Conservation (phyloP, 2,113 vertebrate genomes). For the Brachirus orientalis region DNA sequence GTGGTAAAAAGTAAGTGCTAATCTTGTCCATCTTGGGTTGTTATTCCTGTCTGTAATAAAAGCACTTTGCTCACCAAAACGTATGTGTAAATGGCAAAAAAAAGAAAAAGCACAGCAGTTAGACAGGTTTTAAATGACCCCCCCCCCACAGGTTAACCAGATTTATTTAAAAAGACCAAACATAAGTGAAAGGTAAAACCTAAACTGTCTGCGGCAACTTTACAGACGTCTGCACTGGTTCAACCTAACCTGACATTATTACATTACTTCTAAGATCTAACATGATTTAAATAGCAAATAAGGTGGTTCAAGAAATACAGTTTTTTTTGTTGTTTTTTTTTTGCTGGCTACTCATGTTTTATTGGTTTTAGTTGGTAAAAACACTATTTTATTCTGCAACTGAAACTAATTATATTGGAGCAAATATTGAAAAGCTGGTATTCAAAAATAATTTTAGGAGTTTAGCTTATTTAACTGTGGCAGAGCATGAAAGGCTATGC, state of each 20-base stretch:
- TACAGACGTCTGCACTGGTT: background rate
- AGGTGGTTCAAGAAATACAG: background rate
- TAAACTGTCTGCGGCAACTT: too few species aligned
- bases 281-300: background rate
- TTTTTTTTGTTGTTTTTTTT: background rate
- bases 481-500: too few species aligned
- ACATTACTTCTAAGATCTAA: background rate
- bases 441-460: too few species aligned
- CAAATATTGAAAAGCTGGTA: background rate
- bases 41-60: background rate
- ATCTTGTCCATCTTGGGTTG: too few species aligned
- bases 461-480: too few species aligned
- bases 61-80: too few species aligned
- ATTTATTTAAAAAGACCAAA: background rate
- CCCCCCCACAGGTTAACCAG: background rate
- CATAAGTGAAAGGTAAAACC: background rate
- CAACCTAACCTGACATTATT: background rate
- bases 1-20: too few species aligned
- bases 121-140: slow-evolving; percentile 3
- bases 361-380: too few species aligned
- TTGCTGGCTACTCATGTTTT: too few species aligned
- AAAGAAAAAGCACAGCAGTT: background rate
- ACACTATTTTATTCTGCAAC: too few species aligned
- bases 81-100: too few species aligned
- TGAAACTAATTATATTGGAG: background rate